Percentiles rank a stretch among this genome's conserved stretches.
phyloP scores from a whole-genome alignment of 1,140 invertebrate genomes.

The Tetraneura akinire region DNA sequence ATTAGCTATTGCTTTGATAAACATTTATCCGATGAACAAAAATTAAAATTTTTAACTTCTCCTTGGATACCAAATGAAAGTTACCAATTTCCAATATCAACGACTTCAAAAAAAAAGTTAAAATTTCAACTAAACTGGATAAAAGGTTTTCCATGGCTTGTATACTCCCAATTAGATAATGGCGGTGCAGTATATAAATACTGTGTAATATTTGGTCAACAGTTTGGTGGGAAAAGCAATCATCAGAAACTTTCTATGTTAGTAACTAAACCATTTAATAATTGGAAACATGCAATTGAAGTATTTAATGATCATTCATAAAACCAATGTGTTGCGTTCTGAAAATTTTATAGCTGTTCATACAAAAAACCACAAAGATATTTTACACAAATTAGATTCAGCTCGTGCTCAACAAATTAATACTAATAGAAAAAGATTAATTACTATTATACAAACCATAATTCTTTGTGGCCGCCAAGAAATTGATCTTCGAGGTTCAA shows the following conservation, averaged over 20 bases:
- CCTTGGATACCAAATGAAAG: constrained; percentile 4
- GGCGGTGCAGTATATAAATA: not conserved
- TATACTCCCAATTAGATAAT: not conserved
- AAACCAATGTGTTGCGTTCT: constrained; percentile 1
- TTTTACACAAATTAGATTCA: constrained; percentile 18
- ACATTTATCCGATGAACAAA: not conserved
- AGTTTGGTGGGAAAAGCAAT: constrained; percentile 3
- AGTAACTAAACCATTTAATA: constrained; percentile 16
- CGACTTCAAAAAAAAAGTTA: not conserved
- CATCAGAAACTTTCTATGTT: not conserved
- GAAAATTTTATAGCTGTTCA: constrained; percentile 15
- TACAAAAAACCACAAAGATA: not conserved
- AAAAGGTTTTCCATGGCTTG: constrained; percentile 12
- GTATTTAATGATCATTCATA: constrained; percentile 30
- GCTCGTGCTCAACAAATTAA: not conserved
- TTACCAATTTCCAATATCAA: not conserved
- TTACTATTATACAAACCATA: constrained; percentile 20
- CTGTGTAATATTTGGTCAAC: constrained; percentile 7
- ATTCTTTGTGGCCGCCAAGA: constrained; percentile 14
- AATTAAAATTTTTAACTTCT: constrained; percentile 19
- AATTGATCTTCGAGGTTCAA: not conserved
- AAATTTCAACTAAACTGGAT: not conserved
- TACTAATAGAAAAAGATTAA: constrained; percentile 14
- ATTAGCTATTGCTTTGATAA: not conserved
- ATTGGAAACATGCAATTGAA: constrained; percentile 17